These are phyloP conservation scores for Pipra filicauda DNA, from an alignment of 2,113 vertebrate genomes.

Conservation along the genomic window DNA sequence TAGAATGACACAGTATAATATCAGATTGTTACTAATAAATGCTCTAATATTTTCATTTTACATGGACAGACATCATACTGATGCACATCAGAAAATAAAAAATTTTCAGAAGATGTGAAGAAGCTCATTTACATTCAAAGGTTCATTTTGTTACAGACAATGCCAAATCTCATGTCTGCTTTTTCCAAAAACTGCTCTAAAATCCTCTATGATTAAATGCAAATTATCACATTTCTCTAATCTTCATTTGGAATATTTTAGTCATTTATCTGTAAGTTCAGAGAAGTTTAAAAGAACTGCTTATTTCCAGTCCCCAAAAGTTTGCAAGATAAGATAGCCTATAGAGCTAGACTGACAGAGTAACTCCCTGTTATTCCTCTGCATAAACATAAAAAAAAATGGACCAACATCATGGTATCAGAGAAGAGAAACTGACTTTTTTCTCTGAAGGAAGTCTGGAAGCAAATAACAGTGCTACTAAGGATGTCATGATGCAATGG, in stretches of 20 bases:
- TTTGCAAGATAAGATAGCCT: neutral
- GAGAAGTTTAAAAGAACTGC: neutral
- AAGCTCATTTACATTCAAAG: neutral
- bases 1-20: neutral
- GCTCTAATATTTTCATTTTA: neutral
- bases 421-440: neutral
- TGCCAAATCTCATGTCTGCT: neutral
- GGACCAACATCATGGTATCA: neutral
- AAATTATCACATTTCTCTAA: neutral
- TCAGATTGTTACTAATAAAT: neutral
- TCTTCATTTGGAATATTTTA: neutral
- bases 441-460: neutral
- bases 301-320: neutral
- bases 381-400: neutral
- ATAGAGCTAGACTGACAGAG: neutral
- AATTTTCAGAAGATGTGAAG: neutral
- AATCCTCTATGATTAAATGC: neutral
- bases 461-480: neutral
- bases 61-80: neutral
- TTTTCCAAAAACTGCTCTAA: neutral
- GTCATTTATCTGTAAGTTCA: neutral
- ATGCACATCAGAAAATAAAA: neutral
- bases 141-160: neutral
- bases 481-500: neutral
- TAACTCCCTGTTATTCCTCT: neutral